phyloP scores from a whole-genome alignment of 1,140 invertebrate species.

The Meteorus sp. region DNA sequence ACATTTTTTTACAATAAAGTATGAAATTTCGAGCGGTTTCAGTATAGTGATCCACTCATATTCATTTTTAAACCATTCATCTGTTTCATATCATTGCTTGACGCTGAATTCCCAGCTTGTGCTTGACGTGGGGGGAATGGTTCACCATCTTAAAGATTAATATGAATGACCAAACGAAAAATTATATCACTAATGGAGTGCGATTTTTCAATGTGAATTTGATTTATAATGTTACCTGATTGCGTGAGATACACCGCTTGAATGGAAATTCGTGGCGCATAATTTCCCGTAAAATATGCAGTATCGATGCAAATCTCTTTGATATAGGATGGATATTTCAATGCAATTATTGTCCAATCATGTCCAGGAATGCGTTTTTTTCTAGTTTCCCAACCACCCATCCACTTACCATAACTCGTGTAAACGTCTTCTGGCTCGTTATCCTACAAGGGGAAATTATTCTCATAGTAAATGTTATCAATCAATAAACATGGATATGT shows the following conservation, averaged over 20 bases:
- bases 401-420: slow-evolving; percentile 71
- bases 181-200: slow-evolving; percentile 1
- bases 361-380: slow-evolving; percentile 66
- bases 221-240: no score
- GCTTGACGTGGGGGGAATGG: slow-evolving; percentile 57
- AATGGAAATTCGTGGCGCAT: slow-evolving; percentile 66
- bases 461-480: background rate
- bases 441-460: slow-evolving; percentile 37
- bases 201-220: slow-evolving; percentile 15
- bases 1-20: background rate
- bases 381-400: slow-evolving; percentile 74
- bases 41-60: background rate
- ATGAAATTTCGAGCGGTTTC: background rate
- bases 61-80: background rate
- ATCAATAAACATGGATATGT: slow-evolving; percentile 1
- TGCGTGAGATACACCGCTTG: slow-evolving; percentile 63
- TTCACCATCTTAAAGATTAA: slow-evolving; percentile 56
- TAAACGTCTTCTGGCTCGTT: slow-evolving; percentile 62
- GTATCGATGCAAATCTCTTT: slow-evolving; percentile 67
- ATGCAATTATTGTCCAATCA: slow-evolving; percentile 68
- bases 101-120: no score
- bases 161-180: background rate
- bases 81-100: no score
- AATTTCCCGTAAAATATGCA: slow-evolving; percentile 70
- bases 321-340: slow-evolving; percentile 63